Base-by-base conservation (phyloP, 2,113 vertebrate genomes). In the Gorsachius goisagi region DNA sequence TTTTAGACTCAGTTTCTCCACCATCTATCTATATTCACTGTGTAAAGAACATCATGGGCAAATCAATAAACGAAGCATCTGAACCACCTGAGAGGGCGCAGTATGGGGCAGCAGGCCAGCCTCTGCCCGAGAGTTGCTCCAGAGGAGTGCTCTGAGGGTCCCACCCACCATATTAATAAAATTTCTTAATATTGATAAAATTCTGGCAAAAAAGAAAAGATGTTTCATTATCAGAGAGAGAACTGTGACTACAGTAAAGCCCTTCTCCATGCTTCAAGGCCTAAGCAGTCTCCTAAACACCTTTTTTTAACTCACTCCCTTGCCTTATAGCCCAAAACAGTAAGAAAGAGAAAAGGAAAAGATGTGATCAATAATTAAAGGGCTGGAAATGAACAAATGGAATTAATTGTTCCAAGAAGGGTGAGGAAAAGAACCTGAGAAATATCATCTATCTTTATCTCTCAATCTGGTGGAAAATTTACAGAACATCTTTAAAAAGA, bases 401-500 rank as follows among this genome's bases (percentile, higher is more conserved):
- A 90, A 92, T 96, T 63, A 91, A 89, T 92, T 95, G 94, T 91
- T 94, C 66, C 91, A 93, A 91, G 52, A 90, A 66, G 75, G 37
- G 47, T 55, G 66, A 94, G 56, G 66, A 86, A 87, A 96, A 44
- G 50, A 96, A 95, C 44, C 41, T 96, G 87, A 86, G 74, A 96
- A 96, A 85, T 91, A 50, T 47, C 72, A 85, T 97, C 63, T 96
- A 41, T 94, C 82, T 97, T 97, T 86, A 78, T 93, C 45, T 69
- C n/a, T 93, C 76, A 93, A 23, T 92, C 52, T 97, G 83, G 75
- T 60, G 95, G 91, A 86, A 88, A 55, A 94, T 95, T 92, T 85
- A 91, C 44, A 90, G 63, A 96, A 60, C 32, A 23, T 89, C 58
- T 96, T 96, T 30, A 58, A 66, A 93, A 84, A 67, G 15, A 95